Conservation (phyloP, 2,888 invertebrate genomes). For the Polylopha cassiicola region DNA sequence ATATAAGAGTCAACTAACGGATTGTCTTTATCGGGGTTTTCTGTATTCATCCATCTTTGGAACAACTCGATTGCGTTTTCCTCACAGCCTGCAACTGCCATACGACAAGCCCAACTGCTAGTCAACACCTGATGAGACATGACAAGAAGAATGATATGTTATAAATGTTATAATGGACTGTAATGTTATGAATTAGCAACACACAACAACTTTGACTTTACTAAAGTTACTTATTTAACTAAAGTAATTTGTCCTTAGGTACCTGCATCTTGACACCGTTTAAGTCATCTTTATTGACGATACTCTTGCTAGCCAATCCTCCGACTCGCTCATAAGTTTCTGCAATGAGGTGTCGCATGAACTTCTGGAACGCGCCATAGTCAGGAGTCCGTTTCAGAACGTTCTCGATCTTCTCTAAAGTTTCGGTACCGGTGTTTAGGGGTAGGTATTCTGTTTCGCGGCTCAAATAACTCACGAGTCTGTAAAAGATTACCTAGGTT, state of each 20-base stretch:
- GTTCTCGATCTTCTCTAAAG: slow-evolving; percentile 76
- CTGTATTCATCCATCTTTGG: slow-evolving; percentile 75
- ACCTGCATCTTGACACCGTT: slow-evolving; percentile 80
- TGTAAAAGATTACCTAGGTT: slow-evolving; percentile 30
- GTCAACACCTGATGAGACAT: slow-evolving; percentile 56
- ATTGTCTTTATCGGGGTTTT: slow-evolving; percentile 76
- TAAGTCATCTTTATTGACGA: slow-evolving; percentile 67
- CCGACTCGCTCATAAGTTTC: slow-evolving; percentile 79
- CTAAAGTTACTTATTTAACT: too few species aligned
- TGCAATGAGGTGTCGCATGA: slow-evolving; percentile 78
- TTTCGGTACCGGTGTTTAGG: slow-evolving; percentile 79
- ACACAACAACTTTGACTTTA: too few species aligned
- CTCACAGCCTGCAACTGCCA: slow-evolving; percentile 79
- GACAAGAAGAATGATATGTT: not conserved
- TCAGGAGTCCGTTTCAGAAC: slow-evolving; percentile 78
- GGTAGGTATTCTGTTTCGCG: slow-evolving; percentile 80
- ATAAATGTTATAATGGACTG: not conserved
- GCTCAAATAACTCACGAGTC: slow-evolving; percentile 72
- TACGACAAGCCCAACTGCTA: slow-evolving; percentile 79
- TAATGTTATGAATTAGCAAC: too few species aligned
- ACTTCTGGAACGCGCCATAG: slow-evolving; percentile 82
- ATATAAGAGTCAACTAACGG: slow-evolving; percentile 65
- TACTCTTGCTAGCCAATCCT: slow-evolving; percentile 69
- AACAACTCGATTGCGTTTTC: slow-evolving; percentile 79
- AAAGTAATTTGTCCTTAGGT: too few species aligned